Base-by-base conservation (phyloP, 2,797 vertebrate genomes). In the Microctenopoma steveboyesi region DNA sequence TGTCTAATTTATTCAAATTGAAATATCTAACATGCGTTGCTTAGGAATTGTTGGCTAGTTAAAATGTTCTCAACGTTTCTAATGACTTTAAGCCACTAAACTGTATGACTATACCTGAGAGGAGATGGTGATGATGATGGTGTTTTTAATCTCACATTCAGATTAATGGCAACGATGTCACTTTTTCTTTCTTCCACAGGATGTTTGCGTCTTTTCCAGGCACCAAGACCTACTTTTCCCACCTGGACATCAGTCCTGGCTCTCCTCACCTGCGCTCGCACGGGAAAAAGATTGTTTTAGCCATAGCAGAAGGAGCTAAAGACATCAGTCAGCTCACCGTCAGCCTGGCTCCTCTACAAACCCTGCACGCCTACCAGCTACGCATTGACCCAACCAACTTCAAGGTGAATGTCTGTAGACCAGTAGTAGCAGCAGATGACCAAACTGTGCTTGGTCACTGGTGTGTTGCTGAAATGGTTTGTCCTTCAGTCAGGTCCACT, bases 161-260 rank as follows among this genome's bases (percentile, higher is more conserved):
- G 22, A 22, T 22, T 22, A 22, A 22, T 22, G 22, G 22, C 22
- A 22, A 22, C 22, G 22, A 22, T 22, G 22, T 22, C 22, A 5
- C 1, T 30, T 30, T 9, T 27, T 4, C 15, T 15, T 47, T 18
- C 47, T 14, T 18, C 77, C 54, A 7, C 64, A 95, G 94, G 87
- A 92, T 95, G 94, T 93, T 95, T 55, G 74, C 81, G 12, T 66
- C 79, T 0, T 92, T 65, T 69, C 94, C 94, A 0, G 93, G 94
- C 30, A 91, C 88, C 46, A 95, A 95, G 88, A 94, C 93, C 0
- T 95, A 95, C 79, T 95, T 94, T 57, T 79, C 89, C 58, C 94
- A 95, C 45, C 78, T 94, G 7, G 91, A 94, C 89, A 93, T 95
- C 90, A 90, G 86, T 15, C 76, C 87, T 0, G 55, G 72, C 35